phyloP scores from a whole-genome alignment of 2,888 invertebrate species.

The Agriotes lineatus region DNA sequence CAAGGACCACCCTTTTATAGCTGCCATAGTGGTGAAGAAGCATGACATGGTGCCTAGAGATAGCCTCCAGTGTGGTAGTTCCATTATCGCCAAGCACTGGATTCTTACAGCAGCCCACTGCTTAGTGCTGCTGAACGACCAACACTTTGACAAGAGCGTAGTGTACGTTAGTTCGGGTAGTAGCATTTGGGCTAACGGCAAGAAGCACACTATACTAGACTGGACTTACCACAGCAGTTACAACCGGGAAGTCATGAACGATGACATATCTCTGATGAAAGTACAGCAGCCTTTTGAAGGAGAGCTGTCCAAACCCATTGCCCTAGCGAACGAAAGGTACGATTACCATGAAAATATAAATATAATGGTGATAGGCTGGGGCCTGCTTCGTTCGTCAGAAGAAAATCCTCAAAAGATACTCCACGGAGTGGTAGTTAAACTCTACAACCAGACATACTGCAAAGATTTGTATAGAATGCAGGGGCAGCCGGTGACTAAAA shows the following conservation, averaged over 20 bases:
- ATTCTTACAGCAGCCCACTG: background rate
- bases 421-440: background rate
- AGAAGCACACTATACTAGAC: background rate
- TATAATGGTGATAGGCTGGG: background rate
- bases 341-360: background rate
- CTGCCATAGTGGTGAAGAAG: background rate
- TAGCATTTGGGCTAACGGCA: background rate
- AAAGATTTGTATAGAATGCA: background rate
- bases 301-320: background rate
- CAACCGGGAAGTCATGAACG: background rate
- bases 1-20: background rate
- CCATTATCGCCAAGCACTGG: background rate
- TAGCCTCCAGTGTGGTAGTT: background rate
- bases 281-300: background rate
- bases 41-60: background rate
- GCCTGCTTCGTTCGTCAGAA: background rate
- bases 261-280: background rate
- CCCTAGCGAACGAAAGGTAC: background rate
- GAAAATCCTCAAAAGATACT: background rate
- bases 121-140: background rate
- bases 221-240: background rate
- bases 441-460: background rate
- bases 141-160: background rate
- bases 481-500: background rate
- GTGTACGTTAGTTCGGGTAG: background rate